These are phyloP conservation scores for Kobus ellipsiprymnus DNA, from an alignment of 2,113 vertebrate species.

Conservation along the genomic window DNA sequence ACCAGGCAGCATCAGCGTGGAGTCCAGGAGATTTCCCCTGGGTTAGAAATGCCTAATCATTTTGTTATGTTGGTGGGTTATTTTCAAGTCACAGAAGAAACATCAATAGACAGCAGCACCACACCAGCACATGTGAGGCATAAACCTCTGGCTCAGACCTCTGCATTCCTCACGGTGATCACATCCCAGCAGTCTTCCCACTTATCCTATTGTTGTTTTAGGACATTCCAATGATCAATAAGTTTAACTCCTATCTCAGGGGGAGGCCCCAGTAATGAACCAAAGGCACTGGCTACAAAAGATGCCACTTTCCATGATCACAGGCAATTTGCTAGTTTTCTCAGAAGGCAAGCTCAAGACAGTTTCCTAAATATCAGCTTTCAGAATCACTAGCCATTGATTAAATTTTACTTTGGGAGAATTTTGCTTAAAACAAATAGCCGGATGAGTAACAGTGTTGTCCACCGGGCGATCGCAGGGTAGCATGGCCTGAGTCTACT, in stretches of 20 bases:
- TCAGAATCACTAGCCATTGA: constrained; percentile 48
- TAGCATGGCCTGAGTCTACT: rapidly evolving
- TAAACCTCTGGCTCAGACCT: neutral
- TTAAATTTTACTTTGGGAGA: constrained; percentile 43
- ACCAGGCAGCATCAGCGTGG: neutral
- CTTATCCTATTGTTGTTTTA: neutral
- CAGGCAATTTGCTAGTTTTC: constrained; percentile 27
- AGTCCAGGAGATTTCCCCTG: constrained; percentile 32
- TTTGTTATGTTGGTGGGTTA: neutral
- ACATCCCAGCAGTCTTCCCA: neutral
- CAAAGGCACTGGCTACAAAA: neutral
- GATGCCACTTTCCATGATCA: neutral
- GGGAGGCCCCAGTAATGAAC: neutral
- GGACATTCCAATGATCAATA: neutral
- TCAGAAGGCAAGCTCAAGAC: constrained; percentile 26
- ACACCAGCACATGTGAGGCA: neutral
- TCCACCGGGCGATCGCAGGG: rapidly evolving
- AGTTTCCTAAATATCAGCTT: neutral
- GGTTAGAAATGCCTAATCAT: constrained; percentile 43
- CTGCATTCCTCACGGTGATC: neutral
- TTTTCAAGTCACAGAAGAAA: constrained; percentile 33
- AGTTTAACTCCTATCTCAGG: neutral
- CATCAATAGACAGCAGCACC: neutral
- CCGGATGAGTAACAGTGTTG: neutral
- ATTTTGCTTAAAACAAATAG: neutral